These are phyloP conservation scores for Thaumatotibia leucotreta DNA, from an alignment of 1,140 invertebrate genomes.

Conservation along the genomic window DNA sequence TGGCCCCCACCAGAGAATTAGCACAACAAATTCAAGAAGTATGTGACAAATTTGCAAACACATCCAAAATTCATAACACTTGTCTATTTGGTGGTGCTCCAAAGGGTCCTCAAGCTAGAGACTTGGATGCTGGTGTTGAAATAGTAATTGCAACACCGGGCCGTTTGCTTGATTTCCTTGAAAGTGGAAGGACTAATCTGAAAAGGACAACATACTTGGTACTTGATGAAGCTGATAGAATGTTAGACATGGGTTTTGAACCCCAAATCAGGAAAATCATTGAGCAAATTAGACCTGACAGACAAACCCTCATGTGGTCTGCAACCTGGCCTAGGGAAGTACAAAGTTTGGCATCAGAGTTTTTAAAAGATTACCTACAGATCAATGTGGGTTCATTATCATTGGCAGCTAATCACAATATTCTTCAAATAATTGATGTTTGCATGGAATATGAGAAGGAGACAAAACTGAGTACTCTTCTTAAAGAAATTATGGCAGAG, in stretches of 20 bases:
- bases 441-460: constrained; percentile 90
- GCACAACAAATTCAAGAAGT: constrained; percentile 98
- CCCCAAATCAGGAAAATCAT: constrained; percentile 99
- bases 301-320: constrained; percentile 91
- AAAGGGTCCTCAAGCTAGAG: constrained; percentile 88
- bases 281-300: constrained; percentile 91
- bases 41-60: constrained; percentile 92
- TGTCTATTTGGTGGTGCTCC: constrained; percentile 98
- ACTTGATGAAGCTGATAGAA: constrained; percentile 96
- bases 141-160: constrained; percentile 97
- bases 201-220: constrained; percentile 96
- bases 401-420: constrained; percentile 94
- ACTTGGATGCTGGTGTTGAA: constrained; percentile 91
- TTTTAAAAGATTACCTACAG: constrained; percentile 91
- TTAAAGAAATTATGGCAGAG: constrained; percentile 91
- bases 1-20: constrained; percentile 96
- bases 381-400: constrained; percentile 93
- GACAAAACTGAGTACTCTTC: constrained; percentile 83
- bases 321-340: constrained; percentile 97
- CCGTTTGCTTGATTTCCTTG: constrained; percentile 96
- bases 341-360: constrained; percentile 90
- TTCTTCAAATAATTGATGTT: constrained; percentile 93
- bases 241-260: constrained; percentile 99
- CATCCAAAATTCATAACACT: constrained; percentile 91
- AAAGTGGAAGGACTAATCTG: constrained; percentile 93